Base-by-base conservation (phyloP, 92 coral and sea anemone species). In the Montipora capitata region DNA sequence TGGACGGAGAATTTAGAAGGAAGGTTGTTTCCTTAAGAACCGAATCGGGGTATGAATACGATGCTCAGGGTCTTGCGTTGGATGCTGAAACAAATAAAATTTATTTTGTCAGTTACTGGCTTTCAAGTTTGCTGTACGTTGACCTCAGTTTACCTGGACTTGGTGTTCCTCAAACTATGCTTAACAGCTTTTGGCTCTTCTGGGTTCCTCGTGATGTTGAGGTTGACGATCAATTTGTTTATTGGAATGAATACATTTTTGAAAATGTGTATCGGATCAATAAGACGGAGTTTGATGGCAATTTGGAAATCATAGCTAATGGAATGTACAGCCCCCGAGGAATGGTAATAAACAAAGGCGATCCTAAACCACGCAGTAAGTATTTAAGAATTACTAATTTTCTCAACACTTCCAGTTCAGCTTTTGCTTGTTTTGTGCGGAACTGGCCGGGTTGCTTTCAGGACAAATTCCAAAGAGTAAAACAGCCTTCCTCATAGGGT, bases 1-100 rank as follows among this genome's bases (percentile, higher is more conserved):
- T 82, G 87, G 87, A 82, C 56, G 87, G 87, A 59, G 43, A 44
- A 41, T 57, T 70, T 54, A 66, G 71, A 61, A 18, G 44, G 39
- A 13, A 7, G 12, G 43, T 72, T 27, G 79, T 77, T 7, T 14
- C 0, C 7, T 82, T 82, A 71, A 82, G 39, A 12, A 18, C 10
- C 6, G 10, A 17, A 9, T 41, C 18, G 18, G 40, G 12, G 4
- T 5, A 10, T 4, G 3, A 0, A 10, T 38, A 14, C 15, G 87
- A 72, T 27, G 87, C 71, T 27, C 74, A 7, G 35, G 87, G 79
- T 43, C 87, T 82, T 4, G 65, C 79, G 0, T 2, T 82, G 78
- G 87, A 82, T 10, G 18, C 10, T 42, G 35, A 56, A 57, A 40
- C 20, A 77, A 82, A 82, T 71, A 69, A 71, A 56, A 13, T 82